Conservation (phyloP, 2,888 invertebrate species). For the Heliconius erato region DNA sequence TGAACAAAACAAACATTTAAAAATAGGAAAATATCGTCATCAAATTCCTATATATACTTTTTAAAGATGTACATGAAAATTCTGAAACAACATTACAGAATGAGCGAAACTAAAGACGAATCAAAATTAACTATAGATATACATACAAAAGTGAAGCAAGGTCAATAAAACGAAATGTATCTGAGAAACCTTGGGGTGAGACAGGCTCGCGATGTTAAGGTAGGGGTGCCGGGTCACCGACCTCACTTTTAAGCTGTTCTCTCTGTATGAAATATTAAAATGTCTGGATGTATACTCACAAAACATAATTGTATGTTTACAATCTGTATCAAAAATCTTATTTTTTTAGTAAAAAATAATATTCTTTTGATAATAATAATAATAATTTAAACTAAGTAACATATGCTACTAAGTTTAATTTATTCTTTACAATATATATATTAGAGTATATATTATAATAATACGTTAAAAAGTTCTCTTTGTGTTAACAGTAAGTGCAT, state of each 20-base stretch:
- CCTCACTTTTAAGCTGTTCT: conserved; percentile 67
- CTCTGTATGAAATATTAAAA: conserved; percentile 64
- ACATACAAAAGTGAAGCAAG: conserved; percentile 36
- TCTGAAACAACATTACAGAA: not conserved
- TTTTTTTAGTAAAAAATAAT: not conserved
- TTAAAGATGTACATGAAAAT: not conserved
- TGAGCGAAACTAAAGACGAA: conserved; percentile 32
- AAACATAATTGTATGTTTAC: conserved; percentile 4
- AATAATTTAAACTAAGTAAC: no score
- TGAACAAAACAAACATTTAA: not conserved
- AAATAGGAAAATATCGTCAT: not conserved
- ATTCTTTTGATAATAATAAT: not conserved
- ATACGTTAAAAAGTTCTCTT: not conserved
- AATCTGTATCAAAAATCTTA: not conserved
- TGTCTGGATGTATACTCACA: conserved; percentile 54
- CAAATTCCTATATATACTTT: not conserved
- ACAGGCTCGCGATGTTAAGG: conserved; percentile 67
- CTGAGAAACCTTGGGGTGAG: conserved; percentile 55
- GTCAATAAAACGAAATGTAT: conserved; percentile 53
- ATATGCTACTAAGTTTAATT: not conserved
- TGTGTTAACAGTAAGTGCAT: conserved; percentile 39
- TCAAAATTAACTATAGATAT: conserved; percentile 26
- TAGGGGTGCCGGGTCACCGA: conserved; percentile 79
- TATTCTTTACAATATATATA: not conserved
- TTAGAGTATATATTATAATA: not conserved